Evolutionary conservation across 2,113 vertebrate genomes (phyloP).

Genomic region (Chrysemys picta): DNA sequence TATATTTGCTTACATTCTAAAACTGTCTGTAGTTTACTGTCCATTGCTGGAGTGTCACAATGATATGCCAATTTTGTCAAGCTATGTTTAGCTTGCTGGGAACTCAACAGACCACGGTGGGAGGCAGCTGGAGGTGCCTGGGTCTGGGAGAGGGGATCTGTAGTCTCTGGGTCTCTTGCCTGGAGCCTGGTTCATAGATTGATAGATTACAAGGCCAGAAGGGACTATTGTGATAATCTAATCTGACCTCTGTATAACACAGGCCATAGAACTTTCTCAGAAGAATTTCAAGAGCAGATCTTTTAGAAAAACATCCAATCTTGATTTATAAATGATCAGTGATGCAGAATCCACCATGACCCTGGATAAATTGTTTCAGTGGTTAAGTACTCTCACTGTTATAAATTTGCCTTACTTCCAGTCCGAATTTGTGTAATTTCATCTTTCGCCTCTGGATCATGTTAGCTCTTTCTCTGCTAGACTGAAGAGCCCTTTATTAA

Average conservation of each 20-base stretch:
- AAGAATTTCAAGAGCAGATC: background rate
- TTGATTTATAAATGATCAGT: background rate
- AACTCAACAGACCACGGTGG: background rate
- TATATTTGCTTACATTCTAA: constrained; percentile 51
- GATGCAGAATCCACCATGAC: background rate
- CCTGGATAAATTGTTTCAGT: background rate
- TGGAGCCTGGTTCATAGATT: fast-evolving
- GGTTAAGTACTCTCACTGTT: background rate
- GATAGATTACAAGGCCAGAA: background rate
- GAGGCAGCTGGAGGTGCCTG: constrained; percentile 34
- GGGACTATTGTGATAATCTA: background rate
- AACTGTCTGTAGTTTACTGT: constrained; percentile 30
- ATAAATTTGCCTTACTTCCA: background rate
- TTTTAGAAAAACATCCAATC: background rate
- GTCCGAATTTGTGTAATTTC: background rate
- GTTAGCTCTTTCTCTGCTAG: background rate
- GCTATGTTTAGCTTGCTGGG: background rate
- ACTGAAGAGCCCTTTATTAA: background rate
- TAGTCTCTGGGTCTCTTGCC: background rate
- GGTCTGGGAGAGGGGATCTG: background rate
- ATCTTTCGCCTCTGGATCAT: background rate
- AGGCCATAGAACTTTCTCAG: background rate
- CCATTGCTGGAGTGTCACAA: constrained; percentile 15
- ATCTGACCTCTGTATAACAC: background rate
- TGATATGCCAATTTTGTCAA: constrained; percentile 4